Evolutionary conservation across 2,113 vertebrate genomes (phyloP), one percentile per base, ranked within the genome.

Genomic region (Nycticebus coucang): DNA sequence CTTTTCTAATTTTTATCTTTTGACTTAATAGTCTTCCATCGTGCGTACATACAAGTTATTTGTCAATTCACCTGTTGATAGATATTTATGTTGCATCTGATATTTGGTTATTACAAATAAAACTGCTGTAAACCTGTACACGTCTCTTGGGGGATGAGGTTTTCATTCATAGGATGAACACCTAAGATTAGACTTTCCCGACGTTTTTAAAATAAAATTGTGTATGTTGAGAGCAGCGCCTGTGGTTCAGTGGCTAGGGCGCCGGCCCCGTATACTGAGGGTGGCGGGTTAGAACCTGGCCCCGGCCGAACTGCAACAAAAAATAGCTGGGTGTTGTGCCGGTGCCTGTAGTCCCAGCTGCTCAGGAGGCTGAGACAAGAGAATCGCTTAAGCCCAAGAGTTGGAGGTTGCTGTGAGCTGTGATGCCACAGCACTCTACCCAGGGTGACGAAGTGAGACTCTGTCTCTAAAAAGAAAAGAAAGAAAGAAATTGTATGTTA

Each of bases 161-260:
- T 86, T 96, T 93, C 19, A 71, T 79, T 26, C 91, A 35, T 82
- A 50, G 50, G 57, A 28, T 64, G 74, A 86, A 87, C 78, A 4
- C 4, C 68, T 91, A 35, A 57, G 10, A 14, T 53, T 68, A 7
- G 24, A 80, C 85, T 45, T 82, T 9, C 33, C 69, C n/a, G 15
- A 35, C 22, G 33, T 64, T 45, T 80, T 88, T 79, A 53, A 93
- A 91, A 90, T 37, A 86, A 75, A 88, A 74, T 26, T 7, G 53
- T 62, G 21, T 60, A 13, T 69, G 18, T 60, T 50, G 77, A 79
- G 41, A 41, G 41, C 41, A 5, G 41, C 41, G 41, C 41, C 41
- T 41, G 41, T 41, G 41, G 41, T 41, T 41, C 41, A 41, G 41
- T 41, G 41, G 41, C 41, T 41, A 41, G 41, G 5, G 41, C 41